Conservation (phyloP, 2,888 invertebrate species). For the Agrotis ipsilon region DNA sequence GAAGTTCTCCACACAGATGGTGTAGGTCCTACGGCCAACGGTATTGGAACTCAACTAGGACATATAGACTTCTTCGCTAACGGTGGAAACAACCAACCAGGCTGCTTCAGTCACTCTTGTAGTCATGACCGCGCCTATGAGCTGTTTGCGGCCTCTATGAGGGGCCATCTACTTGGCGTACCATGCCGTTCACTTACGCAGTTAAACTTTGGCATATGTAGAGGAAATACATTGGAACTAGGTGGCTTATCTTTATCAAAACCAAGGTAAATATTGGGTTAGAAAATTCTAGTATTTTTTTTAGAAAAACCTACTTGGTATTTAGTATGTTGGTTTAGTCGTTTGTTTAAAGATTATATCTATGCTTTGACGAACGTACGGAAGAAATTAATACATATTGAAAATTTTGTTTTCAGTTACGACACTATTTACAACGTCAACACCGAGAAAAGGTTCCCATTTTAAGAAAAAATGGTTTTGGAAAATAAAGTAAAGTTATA, state of each 20-base stretch:
- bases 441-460: slow-evolving; percentile 2
- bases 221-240: slow-evolving; percentile 67
- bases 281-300: not conserved
- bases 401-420: not conserved
- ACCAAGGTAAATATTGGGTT: slow-evolving; percentile 69
- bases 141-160: slow-evolving; percentile 74
- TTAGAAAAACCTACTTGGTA: no score
- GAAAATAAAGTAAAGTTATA: not conserved
- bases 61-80: slow-evolving; percentile 97
- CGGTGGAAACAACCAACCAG: slow-evolving; percentile 93
- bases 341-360: no score
- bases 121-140: slow-evolving; percentile 79
- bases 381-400: no score
- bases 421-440: not conserved
- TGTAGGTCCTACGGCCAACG: slow-evolving; percentile 78
- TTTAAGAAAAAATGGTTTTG: slow-evolving; percentile 1
- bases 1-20: slow-evolving; percentile 83
- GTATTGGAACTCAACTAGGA: slow-evolving; percentile 94
- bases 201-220: slow-evolving; percentile 72
- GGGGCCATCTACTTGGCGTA: slow-evolving; percentile 66
- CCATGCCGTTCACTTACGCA: slow-evolving; percentile 70
- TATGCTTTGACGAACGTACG: no score
- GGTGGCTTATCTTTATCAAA: slow-evolving; percentile 73
- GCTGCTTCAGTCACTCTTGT: slow-evolving; percentile 75
- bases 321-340: no score